Evolutionary conservation across 1,140 invertebrate genomes (phyloP).

Genomic region (Listronotus oregonensis): DNA sequence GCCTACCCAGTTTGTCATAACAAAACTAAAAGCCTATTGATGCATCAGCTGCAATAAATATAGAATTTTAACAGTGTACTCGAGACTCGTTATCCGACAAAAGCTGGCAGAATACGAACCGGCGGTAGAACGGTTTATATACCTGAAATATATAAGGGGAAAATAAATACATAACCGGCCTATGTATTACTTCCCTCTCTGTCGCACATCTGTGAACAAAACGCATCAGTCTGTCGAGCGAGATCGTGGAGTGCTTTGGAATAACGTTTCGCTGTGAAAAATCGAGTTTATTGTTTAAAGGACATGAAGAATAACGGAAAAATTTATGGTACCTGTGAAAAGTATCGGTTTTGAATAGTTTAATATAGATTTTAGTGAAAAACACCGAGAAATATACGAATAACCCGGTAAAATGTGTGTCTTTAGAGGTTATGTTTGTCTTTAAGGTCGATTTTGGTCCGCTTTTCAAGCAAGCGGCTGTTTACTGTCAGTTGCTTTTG

Average conservation of each 20-base stretch:
- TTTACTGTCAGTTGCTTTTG: conserved; percentile 32
- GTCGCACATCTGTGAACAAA: conserved; percentile 50
- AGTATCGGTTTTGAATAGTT: conserved; percentile 4
- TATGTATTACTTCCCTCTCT: conserved; percentile 46
- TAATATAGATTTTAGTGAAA: conserved; percentile 17
- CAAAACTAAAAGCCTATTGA: conserved; percentile 20
- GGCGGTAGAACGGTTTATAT: conserved; percentile 49
- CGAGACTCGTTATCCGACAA: conserved; percentile 48
- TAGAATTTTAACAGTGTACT: conserved; percentile 49
- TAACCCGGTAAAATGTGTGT: conserved; percentile 43
- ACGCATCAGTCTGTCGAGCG: conserved; percentile 52
- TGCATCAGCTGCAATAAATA: conserved; percentile 42
- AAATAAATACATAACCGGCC: conserved; percentile 50
- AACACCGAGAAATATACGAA: conserved; percentile 22
- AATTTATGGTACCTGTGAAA: conserved; percentile 5
- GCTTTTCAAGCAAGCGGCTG: conserved; percentile 25
- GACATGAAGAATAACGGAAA: conserved; percentile 30
- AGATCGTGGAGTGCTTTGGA: conserved; percentile 49
- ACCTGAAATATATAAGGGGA: conserved; percentile 47
- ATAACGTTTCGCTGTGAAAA: conserved; percentile 38
- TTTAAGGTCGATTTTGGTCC: conserved; percentile 46
- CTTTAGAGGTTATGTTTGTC: conserved; percentile 48
- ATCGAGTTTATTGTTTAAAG: conserved; percentile 36
- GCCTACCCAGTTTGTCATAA: conserved; percentile 1
- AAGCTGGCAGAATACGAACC: conserved; percentile 48